These are phyloP conservation scores for Takifugu bimaculatus DNA, from an alignment of 2,113 vertebrate genomes.

Conservation along the genomic window DNA sequence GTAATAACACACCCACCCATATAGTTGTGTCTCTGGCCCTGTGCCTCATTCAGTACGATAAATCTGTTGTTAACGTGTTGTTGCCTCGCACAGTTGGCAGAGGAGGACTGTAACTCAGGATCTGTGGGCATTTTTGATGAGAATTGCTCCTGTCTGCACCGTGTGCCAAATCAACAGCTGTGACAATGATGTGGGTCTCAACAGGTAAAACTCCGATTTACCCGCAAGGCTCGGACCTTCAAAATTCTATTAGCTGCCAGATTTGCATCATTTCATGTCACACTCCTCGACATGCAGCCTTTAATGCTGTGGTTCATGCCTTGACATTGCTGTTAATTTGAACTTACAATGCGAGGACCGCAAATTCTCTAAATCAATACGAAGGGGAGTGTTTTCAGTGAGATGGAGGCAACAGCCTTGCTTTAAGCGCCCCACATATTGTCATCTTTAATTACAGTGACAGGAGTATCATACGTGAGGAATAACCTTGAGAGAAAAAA, in stretches of 20 bases:
- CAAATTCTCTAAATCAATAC: not conserved
- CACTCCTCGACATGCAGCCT: not conserved
- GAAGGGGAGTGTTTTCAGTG: not conserved
- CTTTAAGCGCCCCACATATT: constrained; percentile 15
- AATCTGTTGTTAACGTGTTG: not conserved
- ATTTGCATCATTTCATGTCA: not conserved
- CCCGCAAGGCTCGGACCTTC: not conserved
- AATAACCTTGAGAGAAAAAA: constrained; percentile 19
- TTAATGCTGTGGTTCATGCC: not conserved
- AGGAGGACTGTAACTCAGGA: not conserved
- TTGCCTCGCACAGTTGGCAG: not conserved
- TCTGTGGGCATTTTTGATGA: not conserved
- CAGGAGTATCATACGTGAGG: constrained; percentile 5
- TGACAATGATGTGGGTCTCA: not conserved
- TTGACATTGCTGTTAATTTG: not conserved
- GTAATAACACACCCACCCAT: not conserved
- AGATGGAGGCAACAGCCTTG: not conserved
- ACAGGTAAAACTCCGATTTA: not conserved
- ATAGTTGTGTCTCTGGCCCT: not conserved
- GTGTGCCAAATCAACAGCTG: not conserved
- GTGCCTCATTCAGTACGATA: not conserved
- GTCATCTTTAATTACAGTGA: constrained; percentile 32
- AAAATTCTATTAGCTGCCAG: not conserved
- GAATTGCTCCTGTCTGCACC: not conserved
- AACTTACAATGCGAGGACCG: not conserved